phyloP scores from a whole-genome alignment of 2,888 invertebrate genomes.

The Bibio marci region DNA sequence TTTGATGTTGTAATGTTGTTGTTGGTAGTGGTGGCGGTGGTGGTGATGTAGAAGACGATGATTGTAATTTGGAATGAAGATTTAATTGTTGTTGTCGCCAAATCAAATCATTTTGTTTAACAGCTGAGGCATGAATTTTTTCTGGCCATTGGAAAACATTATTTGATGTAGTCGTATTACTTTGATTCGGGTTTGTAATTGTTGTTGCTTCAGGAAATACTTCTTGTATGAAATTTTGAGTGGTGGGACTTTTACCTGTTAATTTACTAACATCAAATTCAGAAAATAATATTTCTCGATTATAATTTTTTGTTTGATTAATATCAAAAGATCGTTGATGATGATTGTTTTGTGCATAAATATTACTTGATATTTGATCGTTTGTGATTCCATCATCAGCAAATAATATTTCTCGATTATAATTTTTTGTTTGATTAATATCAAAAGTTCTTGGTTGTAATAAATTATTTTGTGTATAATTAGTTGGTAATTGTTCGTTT shows the following conservation, averaged over 20 bases:
- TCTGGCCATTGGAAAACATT: conserved; percentile 29
- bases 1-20: background rate
- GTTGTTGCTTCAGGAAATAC: background rate
- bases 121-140: conserved; percentile 28
- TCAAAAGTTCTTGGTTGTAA: background rate
- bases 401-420: conserved; percentile 15
- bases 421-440: conserved; percentile 6
- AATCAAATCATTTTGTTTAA: conserved; percentile 28
- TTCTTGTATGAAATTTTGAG: conserved; percentile 12
- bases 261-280: conserved; percentile 30
- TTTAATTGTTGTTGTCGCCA: conserved; percentile 20
- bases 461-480: no score
- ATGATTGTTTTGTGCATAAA: no score
- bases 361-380: no score
- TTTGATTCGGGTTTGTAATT: background rate
- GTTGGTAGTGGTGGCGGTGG: no score
- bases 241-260: conserved; percentile 30
- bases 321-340: no score
- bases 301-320: conserved; percentile 13
- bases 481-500: no score
- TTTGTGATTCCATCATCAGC: no score
- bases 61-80: background rate
- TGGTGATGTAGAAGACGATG: background rate
- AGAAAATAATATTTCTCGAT: conserved; percentile 13
- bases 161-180: background rate